Evolutionary conservation across 1,140 invertebrate genomes (phyloP).

Genomic region (Hyposmocoma kahamanoa): DNA sequence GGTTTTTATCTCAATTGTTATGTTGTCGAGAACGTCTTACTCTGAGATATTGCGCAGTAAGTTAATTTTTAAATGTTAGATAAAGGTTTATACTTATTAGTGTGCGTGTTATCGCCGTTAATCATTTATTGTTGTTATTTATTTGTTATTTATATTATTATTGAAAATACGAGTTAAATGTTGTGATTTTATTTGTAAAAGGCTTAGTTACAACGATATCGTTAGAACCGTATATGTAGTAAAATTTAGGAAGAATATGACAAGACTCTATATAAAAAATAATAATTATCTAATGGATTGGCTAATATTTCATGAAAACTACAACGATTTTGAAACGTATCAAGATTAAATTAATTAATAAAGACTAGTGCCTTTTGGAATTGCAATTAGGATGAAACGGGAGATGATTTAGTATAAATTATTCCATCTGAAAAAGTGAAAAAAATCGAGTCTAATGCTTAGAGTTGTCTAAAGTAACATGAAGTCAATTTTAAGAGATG

Average conservation of each 20-base stretch:
- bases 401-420: not conserved
- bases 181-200: no score
- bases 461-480: no score
- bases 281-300: not conserved
- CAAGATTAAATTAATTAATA: slow-evolving; percentile 38
- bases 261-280: not conserved
- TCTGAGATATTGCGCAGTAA: no score
- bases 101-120: no score
- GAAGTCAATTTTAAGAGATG: not conserved
- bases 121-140: no score
- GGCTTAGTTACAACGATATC: not conserved
- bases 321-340: slow-evolving; percentile 57
- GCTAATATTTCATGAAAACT: slow-evolving; percentile 9
- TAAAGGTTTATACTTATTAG: no score
- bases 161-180: no score
- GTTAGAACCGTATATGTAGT: not conserved
- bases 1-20: no score
- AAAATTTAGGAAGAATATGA: not conserved
- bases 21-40: no score
- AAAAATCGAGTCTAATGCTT: not conserved
- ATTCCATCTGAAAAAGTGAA: not conserved
- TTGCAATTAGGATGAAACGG: slow-evolving; percentile 30
- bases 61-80: no score
- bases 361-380: slow-evolving; percentile 64
- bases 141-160: no score